Evolutionary conservation across 2,888 invertebrate genomes (phyloP).

Genomic region (Trachelus stipa): DNA sequence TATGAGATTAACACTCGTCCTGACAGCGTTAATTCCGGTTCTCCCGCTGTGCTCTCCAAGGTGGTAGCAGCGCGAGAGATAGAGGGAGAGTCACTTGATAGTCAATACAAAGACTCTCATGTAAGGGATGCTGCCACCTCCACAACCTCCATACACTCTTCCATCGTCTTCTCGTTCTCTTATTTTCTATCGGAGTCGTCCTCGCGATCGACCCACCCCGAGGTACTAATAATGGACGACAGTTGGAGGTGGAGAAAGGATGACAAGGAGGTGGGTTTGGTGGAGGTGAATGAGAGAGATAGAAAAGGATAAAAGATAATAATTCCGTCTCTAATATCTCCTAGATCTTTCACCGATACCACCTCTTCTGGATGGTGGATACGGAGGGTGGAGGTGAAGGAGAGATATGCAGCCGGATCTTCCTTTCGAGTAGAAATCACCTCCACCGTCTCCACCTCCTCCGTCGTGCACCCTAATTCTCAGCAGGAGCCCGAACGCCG

Average conservation of each 20-base stretch:
- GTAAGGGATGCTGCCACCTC: conserved; percentile 42
- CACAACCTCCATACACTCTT: background rate
- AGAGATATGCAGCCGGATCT: background rate
- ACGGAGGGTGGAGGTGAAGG: background rate
- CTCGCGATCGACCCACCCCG: background rate
- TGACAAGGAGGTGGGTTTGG: conserved; percentile 22
- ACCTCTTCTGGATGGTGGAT: background rate
- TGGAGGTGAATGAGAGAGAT: conserved; percentile 6
- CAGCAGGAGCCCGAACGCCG: conserved; percentile 19
- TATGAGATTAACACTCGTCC: conserved; percentile 34
- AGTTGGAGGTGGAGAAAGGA: conserved; percentile 16
- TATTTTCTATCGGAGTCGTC: conserved; percentile 1
- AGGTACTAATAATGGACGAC: background rate
- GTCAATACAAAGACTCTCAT: conserved; percentile 62
- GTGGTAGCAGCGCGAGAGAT: conserved; percentile 36
- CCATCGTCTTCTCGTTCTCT: conserved; percentile 14
- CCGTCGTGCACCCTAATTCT: conserved; percentile 1
- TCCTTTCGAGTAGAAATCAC: conserved; percentile 3
- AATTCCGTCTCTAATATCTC: conserved; percentile 1
- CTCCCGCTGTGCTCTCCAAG: conserved; percentile 7
- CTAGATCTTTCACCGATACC: conserved; percentile 5
- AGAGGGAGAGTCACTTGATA: conserved; percentile 54
- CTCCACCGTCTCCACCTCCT: conserved; percentile 3
- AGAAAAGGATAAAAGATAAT: background rate
- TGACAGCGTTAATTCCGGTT: conserved; percentile 36